A percentile compares a stretch with the other conserved stretches of the same genome.
Evolutionary conservation across 1,140 invertebrate genomes (phyloP).

Genomic region (Macrostomum lignano): DNA sequence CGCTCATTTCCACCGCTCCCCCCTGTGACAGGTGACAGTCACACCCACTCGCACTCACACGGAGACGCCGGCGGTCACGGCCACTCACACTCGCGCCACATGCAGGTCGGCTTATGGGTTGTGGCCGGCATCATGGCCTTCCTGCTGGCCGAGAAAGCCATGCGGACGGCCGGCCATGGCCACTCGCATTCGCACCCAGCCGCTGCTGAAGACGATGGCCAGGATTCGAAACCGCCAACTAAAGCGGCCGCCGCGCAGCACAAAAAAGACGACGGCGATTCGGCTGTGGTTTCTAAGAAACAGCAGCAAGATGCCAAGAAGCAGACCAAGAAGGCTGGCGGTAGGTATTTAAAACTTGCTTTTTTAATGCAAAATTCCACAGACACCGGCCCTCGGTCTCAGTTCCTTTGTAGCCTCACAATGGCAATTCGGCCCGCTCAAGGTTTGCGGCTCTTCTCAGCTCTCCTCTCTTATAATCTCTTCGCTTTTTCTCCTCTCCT

Average conservation of each 20-base stretch:
- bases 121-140: conserved; percentile 65
- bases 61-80: conserved; percentile 29
- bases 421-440: too few relatives aligned
- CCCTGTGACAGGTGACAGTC: conserved; percentile 24
- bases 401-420: too few relatives aligned
- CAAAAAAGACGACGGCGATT: conserved; percentile 8
- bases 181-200: conserved; percentile 8
- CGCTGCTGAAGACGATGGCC: background rate
- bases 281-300: background rate
- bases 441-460: too few relatives aligned
- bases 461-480: too few relatives aligned
- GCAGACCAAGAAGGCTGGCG: conserved; percentile 8
- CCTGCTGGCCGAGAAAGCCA: conserved; percentile 63
- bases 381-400: too few relatives aligned
- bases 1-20: too few relatives aligned
- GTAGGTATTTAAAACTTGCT: background rate
- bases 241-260: conserved; percentile 11
- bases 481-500: too few relatives aligned
- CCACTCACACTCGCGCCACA: conserved; percentile 33
- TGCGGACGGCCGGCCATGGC: conserved; percentile 52
- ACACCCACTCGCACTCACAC: conserved; percentile 32
- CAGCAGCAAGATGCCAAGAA: conserved; percentile 1
- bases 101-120: conserved; percentile 59
- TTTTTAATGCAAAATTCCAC: background rate
- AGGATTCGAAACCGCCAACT: conserved; percentile 10